Percentiles rank a stretch among this genome's conserved stretches.
Conservation (phyloP, 1,140 invertebrate species). For the Drosophila sp. region DNA sequence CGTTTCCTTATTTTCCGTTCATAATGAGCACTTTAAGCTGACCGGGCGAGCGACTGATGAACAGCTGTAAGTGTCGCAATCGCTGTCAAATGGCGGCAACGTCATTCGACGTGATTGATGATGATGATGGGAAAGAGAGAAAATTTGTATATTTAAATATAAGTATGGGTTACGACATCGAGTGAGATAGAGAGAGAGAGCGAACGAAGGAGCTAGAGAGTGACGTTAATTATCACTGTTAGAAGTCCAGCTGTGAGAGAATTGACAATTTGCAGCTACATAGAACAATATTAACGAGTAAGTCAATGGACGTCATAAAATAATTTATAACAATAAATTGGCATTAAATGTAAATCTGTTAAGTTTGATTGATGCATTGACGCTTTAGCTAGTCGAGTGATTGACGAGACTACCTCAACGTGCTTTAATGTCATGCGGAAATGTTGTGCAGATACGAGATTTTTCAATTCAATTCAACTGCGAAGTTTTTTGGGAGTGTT, state of each 20-base stretch:
- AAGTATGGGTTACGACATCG: background rate
- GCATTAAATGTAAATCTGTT: constrained; percentile 58
- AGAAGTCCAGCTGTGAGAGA: constrained; percentile 28
- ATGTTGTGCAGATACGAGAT: background rate
- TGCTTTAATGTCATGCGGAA: background rate
- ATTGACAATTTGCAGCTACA: constrained; percentile 4
- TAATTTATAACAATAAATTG: constrained; percentile 51
- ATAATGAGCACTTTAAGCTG: constrained; percentile 49
- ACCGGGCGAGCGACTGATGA: constrained; percentile 40
- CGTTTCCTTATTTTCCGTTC: background rate
- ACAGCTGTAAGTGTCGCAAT: constrained; percentile 80
- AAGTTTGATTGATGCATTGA: constrained; percentile 68
- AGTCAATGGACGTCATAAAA: constrained; percentile 47
- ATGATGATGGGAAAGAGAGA: constrained; percentile 53
- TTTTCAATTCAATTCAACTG: background rate
- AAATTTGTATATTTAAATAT: background rate
- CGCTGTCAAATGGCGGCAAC: constrained; percentile 71
- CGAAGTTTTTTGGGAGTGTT: too few species aligned
- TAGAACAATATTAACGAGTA: constrained; percentile 17
- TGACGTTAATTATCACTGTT: constrained; percentile 48
- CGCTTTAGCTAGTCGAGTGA: constrained; percentile 52
- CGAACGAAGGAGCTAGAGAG: too few species aligned
- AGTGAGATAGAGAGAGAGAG: background rate
- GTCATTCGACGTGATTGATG: constrained; percentile 56
- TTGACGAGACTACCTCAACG: constrained; percentile 25